These are phyloP conservation scores for Xenops minutus DNA, from an alignment of 2,797 vertebrate species.

Conservation along the genomic window DNA sequence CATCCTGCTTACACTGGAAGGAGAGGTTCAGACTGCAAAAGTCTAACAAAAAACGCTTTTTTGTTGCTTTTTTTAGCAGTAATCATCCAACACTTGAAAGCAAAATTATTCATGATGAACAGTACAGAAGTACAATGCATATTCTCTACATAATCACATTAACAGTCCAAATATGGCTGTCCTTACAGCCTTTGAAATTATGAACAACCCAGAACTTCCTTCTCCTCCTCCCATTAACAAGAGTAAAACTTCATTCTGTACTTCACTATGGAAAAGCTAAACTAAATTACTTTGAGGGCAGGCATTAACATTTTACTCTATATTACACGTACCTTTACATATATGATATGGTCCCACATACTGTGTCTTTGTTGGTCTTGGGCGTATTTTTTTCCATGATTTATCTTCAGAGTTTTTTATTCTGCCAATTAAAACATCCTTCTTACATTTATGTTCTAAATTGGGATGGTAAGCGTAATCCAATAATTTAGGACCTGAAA, in stretches of 20 bases:
- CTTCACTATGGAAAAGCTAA: background rate
- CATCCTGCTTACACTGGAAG: background rate
- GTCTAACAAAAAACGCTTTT: background rate
- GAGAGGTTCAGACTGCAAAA: background rate
- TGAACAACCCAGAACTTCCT: background rate
- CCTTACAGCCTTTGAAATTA: background rate
- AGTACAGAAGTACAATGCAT: background rate
- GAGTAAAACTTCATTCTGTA: background rate
- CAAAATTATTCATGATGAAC: background rate
- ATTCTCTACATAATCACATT: background rate
- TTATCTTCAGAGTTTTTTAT: conserved; percentile 85
- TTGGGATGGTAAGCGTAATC: conserved; percentile 85
- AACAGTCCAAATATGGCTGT: background rate
- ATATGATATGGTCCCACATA: conserved; percentile 98
- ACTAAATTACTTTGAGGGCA: background rate
- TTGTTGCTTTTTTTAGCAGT: background rate
- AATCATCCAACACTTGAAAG: background rate
- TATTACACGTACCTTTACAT: conserved; percentile 88
- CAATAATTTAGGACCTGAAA: conserved; percentile 86
- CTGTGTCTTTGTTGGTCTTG: conserved; percentile 94
- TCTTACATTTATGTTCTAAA: conserved; percentile 95
- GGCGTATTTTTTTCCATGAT: conserved; percentile 93
- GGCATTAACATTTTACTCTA: background rate
- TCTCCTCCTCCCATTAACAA: background rate
- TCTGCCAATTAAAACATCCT: conserved; percentile 91